Conservation (phyloP, 2,113 vertebrate genomes). For the Apistogramma diplotaenia region DNA sequence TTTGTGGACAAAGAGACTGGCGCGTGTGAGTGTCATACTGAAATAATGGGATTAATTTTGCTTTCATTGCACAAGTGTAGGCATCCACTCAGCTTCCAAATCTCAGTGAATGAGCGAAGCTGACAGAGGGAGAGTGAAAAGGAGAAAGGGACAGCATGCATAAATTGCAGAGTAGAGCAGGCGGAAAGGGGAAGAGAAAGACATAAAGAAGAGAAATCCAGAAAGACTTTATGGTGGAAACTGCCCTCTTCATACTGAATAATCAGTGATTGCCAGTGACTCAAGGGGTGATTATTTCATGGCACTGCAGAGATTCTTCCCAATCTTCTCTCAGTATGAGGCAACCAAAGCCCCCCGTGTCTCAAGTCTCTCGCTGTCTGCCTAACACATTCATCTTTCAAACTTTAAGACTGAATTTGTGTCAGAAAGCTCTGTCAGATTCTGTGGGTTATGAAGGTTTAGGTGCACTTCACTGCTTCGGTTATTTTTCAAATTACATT, state of each 20-base stretch:
- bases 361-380: constrained; percentile 15
- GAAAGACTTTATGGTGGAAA: constrained; percentile 37
- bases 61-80: constrained; percentile 42
- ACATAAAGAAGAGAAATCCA: constrained; percentile 26
- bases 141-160: background rate
- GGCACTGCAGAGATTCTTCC: constrained; percentile 43
- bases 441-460: constrained; percentile 42
- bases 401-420: constrained; percentile 38
- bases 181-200: constrained; percentile 27
- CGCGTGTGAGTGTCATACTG: constrained; percentile 14
- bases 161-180: constrained; percentile 32
- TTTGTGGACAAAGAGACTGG: constrained; percentile 35
- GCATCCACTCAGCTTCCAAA: constrained; percentile 32
- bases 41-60: constrained; percentile 61
- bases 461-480: constrained; percentile 60
- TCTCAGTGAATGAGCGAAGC: constrained; percentile 12
- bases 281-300: constrained; percentile 48
- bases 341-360: constrained; percentile 30
- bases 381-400: constrained; percentile 19
- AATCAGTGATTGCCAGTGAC: constrained; percentile 63
- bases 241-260: constrained; percentile 66
- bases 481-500: constrained; percentile 63
- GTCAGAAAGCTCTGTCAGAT: constrained; percentile 39
- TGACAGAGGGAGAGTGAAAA: constrained; percentile 10
- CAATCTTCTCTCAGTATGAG: constrained; percentile 39